phyloP scores from a whole-genome alignment of 2,888 invertebrate genomes.

The Nasonovia ribisnigri region DNA sequence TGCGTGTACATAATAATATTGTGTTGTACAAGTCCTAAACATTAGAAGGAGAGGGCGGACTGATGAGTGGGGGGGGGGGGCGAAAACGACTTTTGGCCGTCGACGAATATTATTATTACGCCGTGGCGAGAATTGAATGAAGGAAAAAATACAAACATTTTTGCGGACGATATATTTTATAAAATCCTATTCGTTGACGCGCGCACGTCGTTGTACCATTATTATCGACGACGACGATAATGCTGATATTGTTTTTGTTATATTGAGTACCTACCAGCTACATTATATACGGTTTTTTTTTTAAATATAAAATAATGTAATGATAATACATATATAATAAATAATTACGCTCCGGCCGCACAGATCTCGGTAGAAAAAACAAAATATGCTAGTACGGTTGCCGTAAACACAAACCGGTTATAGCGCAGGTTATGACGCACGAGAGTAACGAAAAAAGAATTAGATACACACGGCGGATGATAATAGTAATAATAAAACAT shows the following conservation, averaged over 20 bases:
- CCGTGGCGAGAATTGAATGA: background rate
- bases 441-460: constrained; percentile 13
- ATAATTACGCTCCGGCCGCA: background rate
- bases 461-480: background rate
- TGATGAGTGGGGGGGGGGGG: background rate
- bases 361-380: constrained; percentile 39
- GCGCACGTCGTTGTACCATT: background rate
- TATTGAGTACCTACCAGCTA: background rate
- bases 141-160: background rate
- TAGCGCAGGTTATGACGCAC: constrained; percentile 52
- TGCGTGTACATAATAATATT: background rate
- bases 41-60: no score
- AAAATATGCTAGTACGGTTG: constrained; percentile 28
- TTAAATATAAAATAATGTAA: constrained; percentile 18
- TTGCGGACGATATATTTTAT: background rate
- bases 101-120: constrained; percentile 8
- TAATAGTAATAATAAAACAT: background rate
- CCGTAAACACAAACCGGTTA: constrained; percentile 53
- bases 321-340: constrained; percentile 11
- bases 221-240: background rate
- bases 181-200: background rate
- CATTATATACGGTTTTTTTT: background rate
- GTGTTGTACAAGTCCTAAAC: background rate
- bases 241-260: background rate
- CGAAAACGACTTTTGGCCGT: background rate